Conservation (phyloP, 2,888 invertebrate genomes). For the Drosophila macrospina region DNA sequence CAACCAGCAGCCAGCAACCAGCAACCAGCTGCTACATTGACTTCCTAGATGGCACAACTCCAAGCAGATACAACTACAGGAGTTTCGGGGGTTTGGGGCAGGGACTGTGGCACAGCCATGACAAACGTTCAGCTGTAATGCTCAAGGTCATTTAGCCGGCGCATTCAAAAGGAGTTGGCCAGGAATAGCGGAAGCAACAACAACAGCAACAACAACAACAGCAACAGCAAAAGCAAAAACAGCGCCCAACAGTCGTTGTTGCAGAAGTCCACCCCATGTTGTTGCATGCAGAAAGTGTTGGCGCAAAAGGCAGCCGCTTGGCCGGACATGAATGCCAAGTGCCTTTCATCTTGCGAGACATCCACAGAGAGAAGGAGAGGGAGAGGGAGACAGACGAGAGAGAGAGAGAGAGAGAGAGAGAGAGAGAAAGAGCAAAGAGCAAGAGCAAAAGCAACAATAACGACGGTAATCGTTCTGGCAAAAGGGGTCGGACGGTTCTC, state of each 20-base stretch:
- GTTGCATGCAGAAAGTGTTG: conserved; percentile 45
- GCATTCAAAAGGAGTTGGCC: conserved; percentile 64
- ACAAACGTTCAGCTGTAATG: conserved; percentile 71
- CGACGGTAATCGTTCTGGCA: conserved; percentile 57
- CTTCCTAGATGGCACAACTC: too few relatives aligned
- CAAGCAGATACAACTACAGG: conserved; percentile 5
- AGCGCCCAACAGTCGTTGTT: conserved; percentile 2
- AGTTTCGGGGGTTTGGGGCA: conserved; percentile 1
- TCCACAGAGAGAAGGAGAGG: conserved; percentile 50
- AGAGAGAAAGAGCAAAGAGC: conserved; percentile 10
- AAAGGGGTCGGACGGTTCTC: conserved; percentile 62
- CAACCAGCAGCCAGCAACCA: conserved; percentile 13
- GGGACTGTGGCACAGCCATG: conserved; percentile 31
- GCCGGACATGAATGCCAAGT: conserved; percentile 71
- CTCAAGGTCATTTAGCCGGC: conserved; percentile 72
- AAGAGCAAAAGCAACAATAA: conserved; percentile 37
- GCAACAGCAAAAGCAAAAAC: conserved; percentile 28
- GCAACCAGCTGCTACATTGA: background rate
- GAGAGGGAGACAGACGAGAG: conserved; percentile 1
- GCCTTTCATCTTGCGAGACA: conserved; percentile 81
- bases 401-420: conserved; percentile 1
- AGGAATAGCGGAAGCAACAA: conserved; percentile 29
- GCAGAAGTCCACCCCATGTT: conserved; percentile 21
- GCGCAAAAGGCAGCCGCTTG: conserved; percentile 56
- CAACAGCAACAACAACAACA: conserved; percentile 34